phyloP scores from a whole-genome alignment of 2,888 invertebrate genomes.

The Balanococcus diminutus region DNA sequence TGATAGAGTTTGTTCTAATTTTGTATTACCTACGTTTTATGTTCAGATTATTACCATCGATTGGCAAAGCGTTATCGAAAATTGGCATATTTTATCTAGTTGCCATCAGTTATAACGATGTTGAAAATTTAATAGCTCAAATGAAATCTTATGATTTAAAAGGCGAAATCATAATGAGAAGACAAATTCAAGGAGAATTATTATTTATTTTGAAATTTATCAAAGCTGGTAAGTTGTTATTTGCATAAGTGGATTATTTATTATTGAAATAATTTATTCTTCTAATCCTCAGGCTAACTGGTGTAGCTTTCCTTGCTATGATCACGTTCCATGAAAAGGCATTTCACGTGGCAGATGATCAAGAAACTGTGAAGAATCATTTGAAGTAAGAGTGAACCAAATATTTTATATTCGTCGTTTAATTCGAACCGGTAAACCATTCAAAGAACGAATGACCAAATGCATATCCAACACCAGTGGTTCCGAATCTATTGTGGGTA shows the following conservation, averaged over 20 bases:
- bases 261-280: no score
- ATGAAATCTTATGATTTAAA: slow-evolving; percentile 68
- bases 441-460: slow-evolving; percentile 10
- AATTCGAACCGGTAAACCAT: neutral
- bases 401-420: neutral
- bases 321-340: no score
- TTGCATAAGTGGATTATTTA: no score
- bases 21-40: slow-evolving; percentile 60
- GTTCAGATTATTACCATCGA: slow-evolving; percentile 69
- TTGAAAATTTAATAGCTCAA: slow-evolving; percentile 70
- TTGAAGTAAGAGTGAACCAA: no score
- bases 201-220: slow-evolving; percentile 79
- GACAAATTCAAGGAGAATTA: slow-evolving; percentile 85
- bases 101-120: slow-evolving; percentile 86
- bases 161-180: slow-evolving; percentile 70
- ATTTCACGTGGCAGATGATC: no score
- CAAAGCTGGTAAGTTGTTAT: slow-evolving; percentile 58
- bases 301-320: no score
- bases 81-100: slow-evolving; percentile 86
- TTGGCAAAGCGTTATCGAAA: slow-evolving; percentile 74
- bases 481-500: neutral
- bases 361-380: no score
- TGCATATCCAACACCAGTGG: slow-evolving; percentile 5
- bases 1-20: neutral
- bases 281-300: no score